Base-by-base conservation (phyloP, 1,140 invertebrate genomes). In the Cotesia vestalis region DNA sequence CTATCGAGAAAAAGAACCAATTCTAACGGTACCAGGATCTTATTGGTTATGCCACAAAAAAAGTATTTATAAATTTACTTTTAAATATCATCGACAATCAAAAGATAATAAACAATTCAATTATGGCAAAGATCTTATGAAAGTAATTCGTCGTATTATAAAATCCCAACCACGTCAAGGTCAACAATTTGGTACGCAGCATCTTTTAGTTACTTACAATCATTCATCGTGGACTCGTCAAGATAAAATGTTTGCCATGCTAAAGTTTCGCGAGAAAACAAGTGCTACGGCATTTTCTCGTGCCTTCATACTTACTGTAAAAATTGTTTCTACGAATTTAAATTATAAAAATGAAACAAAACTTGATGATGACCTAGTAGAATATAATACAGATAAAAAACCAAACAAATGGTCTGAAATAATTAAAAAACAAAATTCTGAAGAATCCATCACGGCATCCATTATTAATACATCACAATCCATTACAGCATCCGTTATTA, bases 1-100 rank as follows among this genome's bases (percentile, higher is more conserved):
- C 76, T 75, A 85, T 62, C 74, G 77, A 61, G 74, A 77, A 61
- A 80, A 83, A 66, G 82, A 81, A 52, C 76, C 79, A 53, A n/a
- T 76, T 69, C 75, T 87, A 80, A 84, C 76, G 20, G 76, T 87
- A 4, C 85, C 85, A 70, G 85, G 85, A 1, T 84, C 85, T 73
- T 86, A 87, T 52, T 87, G 85, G 85, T 66, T 86, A 35, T 86
- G 83, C 62, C 79, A 85, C 61, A 87, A 85, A 66, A 83, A 82
- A 8, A 83, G 82, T 27, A 84, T 87, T 74, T 86, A 86, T 66
- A 87, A 87, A 77, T 86, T 87, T 75, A 85, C 81, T 52, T 82
- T 86, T 40, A 85, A 78, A 75, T 86, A 83, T 74, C 83, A 85
- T 62, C 59, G 71, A 51, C 71, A 66, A 79, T 81, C 40, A 14